phyloP scores from a whole-genome alignment of 2,888 invertebrate genomes.

The Craniophora ligustri region DNA sequence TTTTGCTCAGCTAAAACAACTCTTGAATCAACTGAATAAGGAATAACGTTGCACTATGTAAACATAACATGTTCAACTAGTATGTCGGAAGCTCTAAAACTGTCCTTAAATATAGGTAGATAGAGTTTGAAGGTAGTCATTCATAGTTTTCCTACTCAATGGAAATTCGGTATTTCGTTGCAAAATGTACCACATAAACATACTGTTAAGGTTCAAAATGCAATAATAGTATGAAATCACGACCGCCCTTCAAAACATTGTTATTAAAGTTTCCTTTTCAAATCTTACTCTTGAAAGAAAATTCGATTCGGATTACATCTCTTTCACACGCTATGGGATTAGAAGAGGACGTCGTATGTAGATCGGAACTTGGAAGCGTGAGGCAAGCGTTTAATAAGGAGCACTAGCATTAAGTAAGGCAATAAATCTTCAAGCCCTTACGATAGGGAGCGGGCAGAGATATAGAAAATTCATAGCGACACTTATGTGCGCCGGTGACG shows the following conservation, averaged over 20 bases:
- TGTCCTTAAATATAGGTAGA: neutral
- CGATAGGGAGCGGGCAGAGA: conserved; percentile 50
- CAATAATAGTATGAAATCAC: neutral
- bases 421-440: conserved; percentile 75
- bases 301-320: conserved; percentile 48
- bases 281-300: conserved; percentile 61
- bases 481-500: conserved; percentile 55
- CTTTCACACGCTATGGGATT: conserved; percentile 43
- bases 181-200: neutral
- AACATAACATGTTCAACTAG: neutral
- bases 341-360: conserved; percentile 38
- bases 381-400: conserved; percentile 49
- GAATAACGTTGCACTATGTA: conserved; percentile 1
- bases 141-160: conserved; percentile 4
- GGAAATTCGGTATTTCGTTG: accelerated
- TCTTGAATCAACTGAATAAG: conserved; percentile 20
- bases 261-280: conserved; percentile 62
- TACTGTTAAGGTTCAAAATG: neutral
- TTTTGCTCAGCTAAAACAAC: conserved; percentile 30
- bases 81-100: conserved; percentile 8
- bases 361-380: conserved; percentile 11
- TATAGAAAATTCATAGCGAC: conserved; percentile 59
- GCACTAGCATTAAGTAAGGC: conserved; percentile 57
- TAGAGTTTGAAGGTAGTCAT: neutral
- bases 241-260: conserved; percentile 9